Evolutionary conservation across 2,888 invertebrate genomes (phyloP), one percentile per base, ranked within the genome.

Genomic region (Catonia carolina): DNA sequence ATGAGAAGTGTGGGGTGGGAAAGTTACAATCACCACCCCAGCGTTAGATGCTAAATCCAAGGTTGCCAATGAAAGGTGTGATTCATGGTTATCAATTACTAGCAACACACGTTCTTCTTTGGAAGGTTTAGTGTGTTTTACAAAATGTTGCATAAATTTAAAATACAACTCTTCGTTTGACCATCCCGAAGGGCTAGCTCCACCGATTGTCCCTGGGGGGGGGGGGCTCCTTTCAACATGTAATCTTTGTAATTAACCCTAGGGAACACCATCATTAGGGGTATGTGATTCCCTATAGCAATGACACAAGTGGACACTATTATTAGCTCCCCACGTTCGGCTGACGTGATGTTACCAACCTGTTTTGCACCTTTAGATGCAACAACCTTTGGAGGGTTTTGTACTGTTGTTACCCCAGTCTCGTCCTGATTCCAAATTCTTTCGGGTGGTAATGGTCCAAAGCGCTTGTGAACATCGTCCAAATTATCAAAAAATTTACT

Each of bases 401-500:
- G 72, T 1, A 74, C 73, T 2, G 72, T 74, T 18, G 71, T 68
- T 4, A 73, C 58, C 0, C 68, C 70, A 20, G 71, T 69, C 64
- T 75, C 72, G 63, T 73, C 72, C 23, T 70, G 56, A 61, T 72
- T 72, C 56, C 68, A 72, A 47, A 73, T 69, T n/a, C 56, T 39
- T 8, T 50, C 42, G 15, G 53, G 50, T 2, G 41, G 23, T 15
- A 60, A 58, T 17, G 42, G 35, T 2, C 33, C 31, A 45, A 27
- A 51, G 3, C 63, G 56, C 23, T 55, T 53, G n/a, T 60, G 55
- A 6, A 63, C 59, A 27, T 53, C 53, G 57, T 51, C 51, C 10
- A 59, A 18, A 36, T 61, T 59, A 12, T 53, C 33, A 33, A 48
- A 61, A 53, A 56, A 57, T 8, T 14, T 4, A 17, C 22, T 15